A percentile compares a stretch with the other conserved stretches of the same genome.
Conservation (phyloP, 2,888 invertebrate genomes). For the Drosophila koepferae region DNA sequence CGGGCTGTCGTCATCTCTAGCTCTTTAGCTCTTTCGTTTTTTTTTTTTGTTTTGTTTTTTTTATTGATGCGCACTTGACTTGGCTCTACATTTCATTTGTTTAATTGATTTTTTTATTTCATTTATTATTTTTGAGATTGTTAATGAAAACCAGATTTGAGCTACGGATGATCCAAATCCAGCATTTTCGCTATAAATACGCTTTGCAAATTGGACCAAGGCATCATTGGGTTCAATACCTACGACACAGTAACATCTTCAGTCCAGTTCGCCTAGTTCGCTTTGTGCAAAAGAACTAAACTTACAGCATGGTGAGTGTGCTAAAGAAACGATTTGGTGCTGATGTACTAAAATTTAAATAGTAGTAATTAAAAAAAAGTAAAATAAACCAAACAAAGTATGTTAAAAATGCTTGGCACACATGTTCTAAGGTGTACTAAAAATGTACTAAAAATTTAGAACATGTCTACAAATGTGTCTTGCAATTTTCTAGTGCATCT, state of each 20-base stretch:
- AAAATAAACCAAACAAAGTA: too few species aligned
- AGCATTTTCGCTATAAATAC: constrained; percentile 73
- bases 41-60: constrained; percentile 13
- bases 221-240: constrained; percentile 80
- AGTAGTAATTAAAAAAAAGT: too few species aligned
- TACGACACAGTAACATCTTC: constrained; percentile 68
- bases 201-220: constrained; percentile 53
- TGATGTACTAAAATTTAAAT: background rate
- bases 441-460: background rate
- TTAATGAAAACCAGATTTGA: constrained; percentile 56
- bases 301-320: constrained; percentile 72
- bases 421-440: background rate
- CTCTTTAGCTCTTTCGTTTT: constrained; percentile 8
- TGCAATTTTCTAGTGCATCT: background rate
- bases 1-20: constrained; percentile 30
- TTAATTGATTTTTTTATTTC: constrained; percentile 23
- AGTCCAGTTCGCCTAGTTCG: constrained; percentile 56
- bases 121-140: constrained; percentile 18
- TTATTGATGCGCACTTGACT: constrained; percentile 65
- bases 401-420: background rate
- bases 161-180: constrained; percentile 26
- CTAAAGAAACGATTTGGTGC: constrained; percentile 3
- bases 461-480: background rate
- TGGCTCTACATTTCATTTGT: constrained; percentile 33
- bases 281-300: constrained; percentile 36